phyloP scores from a whole-genome alignment of 2,888 invertebrate species.

The Dugesia japonica region DNA sequence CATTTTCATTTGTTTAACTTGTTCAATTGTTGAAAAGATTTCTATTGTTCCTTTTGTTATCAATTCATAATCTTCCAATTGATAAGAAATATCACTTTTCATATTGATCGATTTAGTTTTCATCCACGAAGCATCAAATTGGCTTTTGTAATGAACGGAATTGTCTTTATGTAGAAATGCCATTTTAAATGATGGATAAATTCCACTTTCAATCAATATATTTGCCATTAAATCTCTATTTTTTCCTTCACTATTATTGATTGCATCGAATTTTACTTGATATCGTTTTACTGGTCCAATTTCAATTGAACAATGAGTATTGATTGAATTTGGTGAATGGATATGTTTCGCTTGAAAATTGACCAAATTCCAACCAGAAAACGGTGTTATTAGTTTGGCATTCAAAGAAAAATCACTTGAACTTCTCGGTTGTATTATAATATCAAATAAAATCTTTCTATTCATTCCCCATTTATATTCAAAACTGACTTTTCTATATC shows the following conservation, averaged over 20 bases:
- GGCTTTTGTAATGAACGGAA: not conserved
- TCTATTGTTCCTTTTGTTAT: not conserved
- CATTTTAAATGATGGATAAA: conserved; percentile 22
- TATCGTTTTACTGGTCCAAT: conserved; percentile 8
- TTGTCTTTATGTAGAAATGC: not conserved
- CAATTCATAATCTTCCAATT: not conserved
- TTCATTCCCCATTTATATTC: conserved; percentile 29
- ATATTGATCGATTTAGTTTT: not conserved
- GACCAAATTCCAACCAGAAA: conserved; percentile 21
- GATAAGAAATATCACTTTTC: not conserved
- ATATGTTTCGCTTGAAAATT: conserved; percentile 24
- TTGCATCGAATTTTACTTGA: not conserved
- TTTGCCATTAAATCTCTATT: not conserved
- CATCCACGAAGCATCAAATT: not conserved
- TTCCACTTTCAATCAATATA: not conserved
- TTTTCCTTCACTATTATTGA: conserved; percentile 21
- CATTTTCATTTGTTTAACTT: not conserved
- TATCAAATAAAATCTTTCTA: conserved; percentile 15
- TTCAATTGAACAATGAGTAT: not conserved
- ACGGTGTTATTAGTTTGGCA: conserved; percentile 12
- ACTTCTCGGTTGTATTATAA: conserved; percentile 22
- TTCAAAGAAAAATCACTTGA: conserved; percentile 20
- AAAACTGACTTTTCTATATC: conserved; percentile 27
- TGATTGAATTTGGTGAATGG: not conserved
- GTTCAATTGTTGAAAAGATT: not conserved